Percentiles rank a stretch among this genome's conserved stretches.
Conservation (phyloP, 2,888 invertebrate genomes). For the Drosophila suboccidentalis region DNA sequence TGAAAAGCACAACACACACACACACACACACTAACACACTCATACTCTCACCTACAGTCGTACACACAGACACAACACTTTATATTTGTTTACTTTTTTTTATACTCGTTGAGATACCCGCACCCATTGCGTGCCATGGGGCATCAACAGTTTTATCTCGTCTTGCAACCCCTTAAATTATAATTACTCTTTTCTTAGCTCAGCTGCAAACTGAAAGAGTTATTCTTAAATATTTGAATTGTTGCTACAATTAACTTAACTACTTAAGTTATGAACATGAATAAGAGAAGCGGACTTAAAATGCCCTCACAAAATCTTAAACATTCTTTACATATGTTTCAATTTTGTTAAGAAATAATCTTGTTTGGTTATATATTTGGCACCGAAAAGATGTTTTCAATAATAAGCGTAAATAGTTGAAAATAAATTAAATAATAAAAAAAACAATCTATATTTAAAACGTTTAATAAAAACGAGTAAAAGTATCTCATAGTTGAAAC, state of each 20-base stretch:
- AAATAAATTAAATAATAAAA: too few relatives aligned
- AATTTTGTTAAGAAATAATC: background rate
- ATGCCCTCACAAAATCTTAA: background rate
- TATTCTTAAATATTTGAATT: slow-evolving; percentile 10
- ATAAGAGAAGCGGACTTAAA: background rate
- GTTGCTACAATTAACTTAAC: background rate
- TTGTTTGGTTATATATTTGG: too few relatives aligned
- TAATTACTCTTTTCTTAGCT: slow-evolving; percentile 1
- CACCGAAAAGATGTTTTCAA: too few relatives aligned
- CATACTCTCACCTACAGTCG: background rate
- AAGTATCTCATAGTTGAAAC: slow-evolving; percentile 41
- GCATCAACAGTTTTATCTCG: slow-evolving; percentile 20
- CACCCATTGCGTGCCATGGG: background rate
- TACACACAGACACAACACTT: slow-evolving; percentile 51
- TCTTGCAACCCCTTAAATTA: background rate
- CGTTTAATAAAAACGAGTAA: background rate
- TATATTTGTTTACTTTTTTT: slow-evolving; percentile 71
- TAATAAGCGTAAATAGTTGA: too few relatives aligned
- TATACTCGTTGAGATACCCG: slow-evolving; percentile 28
- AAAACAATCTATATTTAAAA: too few relatives aligned
- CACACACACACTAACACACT: slow-evolving; percentile 12
- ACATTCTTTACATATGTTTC: too few relatives aligned
- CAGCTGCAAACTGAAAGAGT: slow-evolving; percentile 9
- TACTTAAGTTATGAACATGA: background rate
- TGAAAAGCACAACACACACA: slow-evolving; percentile 24